Conservation (phyloP, 2,797 vertebrate genomes). For the Martes flavigula region DNA sequence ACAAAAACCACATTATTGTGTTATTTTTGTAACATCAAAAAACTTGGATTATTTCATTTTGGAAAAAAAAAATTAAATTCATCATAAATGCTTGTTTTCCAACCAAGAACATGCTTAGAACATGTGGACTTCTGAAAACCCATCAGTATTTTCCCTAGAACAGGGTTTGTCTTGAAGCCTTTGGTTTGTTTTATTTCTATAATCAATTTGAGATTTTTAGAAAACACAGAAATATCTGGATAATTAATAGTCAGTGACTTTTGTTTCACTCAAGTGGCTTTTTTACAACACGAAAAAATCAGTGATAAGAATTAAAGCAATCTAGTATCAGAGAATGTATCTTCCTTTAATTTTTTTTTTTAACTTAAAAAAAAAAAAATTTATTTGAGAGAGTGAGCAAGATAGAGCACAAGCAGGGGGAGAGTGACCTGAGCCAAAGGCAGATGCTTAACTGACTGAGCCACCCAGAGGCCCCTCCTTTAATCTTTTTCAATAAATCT, state of each 20-base stretch:
- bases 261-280: not conserved
- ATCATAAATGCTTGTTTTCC: conserved; percentile 15
- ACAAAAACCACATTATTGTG: not conserved
- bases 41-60: conserved; percentile 48
- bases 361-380: too few species aligned
- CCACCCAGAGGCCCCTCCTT: not conserved
- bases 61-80: not conserved
- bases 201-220: not conserved
- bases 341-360: not conserved
- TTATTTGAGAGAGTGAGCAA: not conserved
- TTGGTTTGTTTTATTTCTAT: not conserved
- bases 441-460: not conserved
- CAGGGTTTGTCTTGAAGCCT: not conserved
- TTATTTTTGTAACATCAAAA: conserved; percentile 49
- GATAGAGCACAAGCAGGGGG: not conserved
- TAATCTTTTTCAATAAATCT: not conserved
- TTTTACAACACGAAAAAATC: conserved; percentile 23
- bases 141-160: not conserved
- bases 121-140: not conserved
- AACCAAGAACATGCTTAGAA: not conserved
- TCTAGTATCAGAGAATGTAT: not conserved
- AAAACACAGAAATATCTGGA: not conserved
- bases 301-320: not conserved
- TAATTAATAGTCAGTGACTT: not conserved
- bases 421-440: not conserved